phyloP scores from a whole-genome alignment of 2,888 invertebrate species.

The Abscondita cerata region DNA sequence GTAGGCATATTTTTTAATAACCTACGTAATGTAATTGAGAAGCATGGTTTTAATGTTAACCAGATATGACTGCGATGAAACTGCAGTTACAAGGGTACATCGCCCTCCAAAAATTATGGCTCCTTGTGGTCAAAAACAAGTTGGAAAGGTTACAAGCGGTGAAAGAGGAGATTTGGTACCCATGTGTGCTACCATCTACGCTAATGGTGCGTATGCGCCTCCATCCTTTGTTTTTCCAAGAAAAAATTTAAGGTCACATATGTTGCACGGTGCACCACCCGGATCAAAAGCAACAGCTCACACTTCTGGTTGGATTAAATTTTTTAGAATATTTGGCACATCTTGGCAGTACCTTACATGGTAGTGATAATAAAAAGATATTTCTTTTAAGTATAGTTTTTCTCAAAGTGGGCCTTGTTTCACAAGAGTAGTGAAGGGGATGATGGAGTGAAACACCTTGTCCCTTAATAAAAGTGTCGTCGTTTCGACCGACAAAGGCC shows the following conservation, averaged over 20 bases:
- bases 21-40: slow-evolving; percentile 35
- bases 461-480: too few relatives aligned
- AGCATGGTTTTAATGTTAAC: slow-evolving; percentile 31
- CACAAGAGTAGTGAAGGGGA: too few relatives aligned
- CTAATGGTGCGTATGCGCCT: slow-evolving; percentile 36
- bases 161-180: slow-evolving; percentile 29
- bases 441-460: too few relatives aligned
- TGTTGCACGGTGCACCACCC: slow-evolving; percentile 39
- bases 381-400: too few relatives aligned
- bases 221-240: slow-evolving; percentile 49
- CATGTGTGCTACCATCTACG: slow-evolving; percentile 37
- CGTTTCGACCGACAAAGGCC: too few relatives aligned
- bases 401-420: too few relatives aligned
- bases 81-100: not conserved
- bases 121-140: not conserved
- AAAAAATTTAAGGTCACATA: slow-evolving; percentile 41
- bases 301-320: too few relatives aligned
- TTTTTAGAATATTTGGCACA: too few relatives aligned
- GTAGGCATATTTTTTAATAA: slow-evolving; percentile 29
- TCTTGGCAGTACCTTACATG: too few relatives aligned
- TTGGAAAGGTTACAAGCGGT: slow-evolving; percentile 9
- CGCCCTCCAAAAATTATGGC: slow-evolving; percentile 3
- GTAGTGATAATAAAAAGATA: too few relatives aligned
- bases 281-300: not conserved
- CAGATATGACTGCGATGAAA: slow-evolving; percentile 32